Conservation (phyloP, 2,888 invertebrate species). For the Malthinus flaveolus region DNA sequence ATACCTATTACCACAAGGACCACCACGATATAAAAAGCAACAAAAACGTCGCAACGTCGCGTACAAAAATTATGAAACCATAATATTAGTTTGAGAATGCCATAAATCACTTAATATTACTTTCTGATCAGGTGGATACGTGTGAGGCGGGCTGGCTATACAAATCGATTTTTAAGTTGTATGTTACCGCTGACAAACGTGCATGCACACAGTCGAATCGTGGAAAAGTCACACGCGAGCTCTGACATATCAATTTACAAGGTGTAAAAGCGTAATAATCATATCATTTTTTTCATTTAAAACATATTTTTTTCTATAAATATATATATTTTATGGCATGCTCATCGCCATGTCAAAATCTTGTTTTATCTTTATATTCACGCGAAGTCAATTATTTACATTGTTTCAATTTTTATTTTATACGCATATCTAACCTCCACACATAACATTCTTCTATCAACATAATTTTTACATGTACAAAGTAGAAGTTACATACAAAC, state of each 20-base stretch:
- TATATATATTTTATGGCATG: no score
- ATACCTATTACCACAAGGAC: neutral
- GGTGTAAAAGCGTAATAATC: constrained; percentile 38
- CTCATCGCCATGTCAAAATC: no score
- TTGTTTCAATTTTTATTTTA: no score
- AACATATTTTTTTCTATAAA: no score
- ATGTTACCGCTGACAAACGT: constrained; percentile 34
- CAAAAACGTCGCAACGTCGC: neutral
- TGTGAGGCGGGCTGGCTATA: constrained; percentile 17
- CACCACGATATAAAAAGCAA: neutral
- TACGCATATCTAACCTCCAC: no score
- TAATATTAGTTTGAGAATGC: constrained; percentile 23
- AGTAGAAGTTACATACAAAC: no score
- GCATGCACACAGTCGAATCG: constrained; percentile 31
- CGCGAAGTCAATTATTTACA: no score
- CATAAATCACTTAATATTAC: constrained; percentile 29
- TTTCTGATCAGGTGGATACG: constrained; percentile 31
- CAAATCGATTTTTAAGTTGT: constrained; percentile 32
- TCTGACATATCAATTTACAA: constrained; percentile 41
- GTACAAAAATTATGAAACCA: constrained; percentile 9
- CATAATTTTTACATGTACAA: no score
- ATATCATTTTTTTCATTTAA: constrained; percentile 20
- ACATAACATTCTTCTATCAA: no score
- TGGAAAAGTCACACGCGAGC: constrained; percentile 33
- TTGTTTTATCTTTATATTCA: no score